These are phyloP conservation scores for Taeniopygia guttata DNA, from an alignment of 2,797 vertebrate species.

Conservation along the genomic window DNA sequence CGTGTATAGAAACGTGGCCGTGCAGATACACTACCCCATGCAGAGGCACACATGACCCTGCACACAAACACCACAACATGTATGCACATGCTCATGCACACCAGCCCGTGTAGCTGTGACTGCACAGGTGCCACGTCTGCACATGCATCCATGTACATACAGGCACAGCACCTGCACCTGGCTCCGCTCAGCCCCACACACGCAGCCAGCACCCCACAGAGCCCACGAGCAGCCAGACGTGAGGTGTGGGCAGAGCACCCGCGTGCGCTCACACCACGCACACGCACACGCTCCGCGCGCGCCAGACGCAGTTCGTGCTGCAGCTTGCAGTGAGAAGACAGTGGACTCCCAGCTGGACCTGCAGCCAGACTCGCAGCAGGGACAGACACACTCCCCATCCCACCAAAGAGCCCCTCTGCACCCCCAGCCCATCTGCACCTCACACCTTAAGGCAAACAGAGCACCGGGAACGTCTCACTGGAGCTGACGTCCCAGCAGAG, in stretches of 20 bases:
- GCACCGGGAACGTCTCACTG: neutral
- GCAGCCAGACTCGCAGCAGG: neutral
- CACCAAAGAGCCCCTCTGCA: neutral
- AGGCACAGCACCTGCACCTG: neutral
- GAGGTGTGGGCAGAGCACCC: neutral
- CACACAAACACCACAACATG: neutral
- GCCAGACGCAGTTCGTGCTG: neutral
- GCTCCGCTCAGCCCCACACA: neutral
- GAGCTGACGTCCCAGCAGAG: constrained; percentile 20
- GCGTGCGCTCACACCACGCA: accelerated
- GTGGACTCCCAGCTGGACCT: neutral
- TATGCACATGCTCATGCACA: accelerated
- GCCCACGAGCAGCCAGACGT: neutral
- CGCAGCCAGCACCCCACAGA: neutral
- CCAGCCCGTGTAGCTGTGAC: neutral
- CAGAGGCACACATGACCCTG: neutral
- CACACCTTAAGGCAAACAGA: constrained; percentile 26
- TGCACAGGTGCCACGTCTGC: accelerated
- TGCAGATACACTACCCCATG: neutral
- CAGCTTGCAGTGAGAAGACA: neutral
- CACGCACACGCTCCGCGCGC: neutral
- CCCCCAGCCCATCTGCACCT: constrained; percentile 19
- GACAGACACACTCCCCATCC: neutral
- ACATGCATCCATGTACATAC: accelerated
- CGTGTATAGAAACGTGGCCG: neutral